Percentiles rank a stretch among this genome's conserved stretches.
Evolutionary conservation across 2,797 vertebrate species (phyloP).

Genomic region (Morelia viridis): DNA sequence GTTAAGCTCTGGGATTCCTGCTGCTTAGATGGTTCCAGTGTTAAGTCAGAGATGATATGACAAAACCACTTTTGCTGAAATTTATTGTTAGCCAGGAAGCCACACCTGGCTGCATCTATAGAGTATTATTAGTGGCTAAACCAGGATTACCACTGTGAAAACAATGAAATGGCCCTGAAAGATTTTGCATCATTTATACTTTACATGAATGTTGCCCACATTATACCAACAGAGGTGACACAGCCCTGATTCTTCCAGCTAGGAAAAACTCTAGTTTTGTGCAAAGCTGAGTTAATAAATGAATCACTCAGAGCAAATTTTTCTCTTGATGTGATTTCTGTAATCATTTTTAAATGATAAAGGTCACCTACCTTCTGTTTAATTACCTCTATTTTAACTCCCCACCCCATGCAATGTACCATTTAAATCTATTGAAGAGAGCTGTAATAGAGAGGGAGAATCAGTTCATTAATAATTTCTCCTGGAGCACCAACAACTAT

Average conservation of each 20-base stretch:
- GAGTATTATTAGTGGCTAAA: background rate
- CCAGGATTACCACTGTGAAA: background rate
- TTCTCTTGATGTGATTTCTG: background rate
- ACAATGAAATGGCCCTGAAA: background rate
- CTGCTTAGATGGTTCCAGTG: background rate
- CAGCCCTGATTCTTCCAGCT: background rate
- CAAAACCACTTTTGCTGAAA: background rate
- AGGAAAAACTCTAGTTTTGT: background rate
- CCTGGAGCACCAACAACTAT: constrained; percentile 8
- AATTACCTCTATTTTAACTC: background rate
- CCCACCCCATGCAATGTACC: background rate
- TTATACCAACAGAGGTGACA: background rate
- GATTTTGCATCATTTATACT: background rate
- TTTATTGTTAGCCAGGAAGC: background rate
- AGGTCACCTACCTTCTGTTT: background rate
- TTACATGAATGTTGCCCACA: background rate
- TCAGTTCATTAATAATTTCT: background rate
- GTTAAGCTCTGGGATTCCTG: background rate
- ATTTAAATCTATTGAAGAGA: constrained; percentile 6
- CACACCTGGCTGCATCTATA: background rate
- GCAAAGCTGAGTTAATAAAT: background rate
- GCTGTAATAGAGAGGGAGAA: background rate
- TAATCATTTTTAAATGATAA: background rate
- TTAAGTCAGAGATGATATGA: background rate
- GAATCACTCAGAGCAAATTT: background rate